These are phyloP conservation scores for Nebria salina DNA, from an alignment of 2,888 invertebrate species.

Conservation along the genomic window DNA sequence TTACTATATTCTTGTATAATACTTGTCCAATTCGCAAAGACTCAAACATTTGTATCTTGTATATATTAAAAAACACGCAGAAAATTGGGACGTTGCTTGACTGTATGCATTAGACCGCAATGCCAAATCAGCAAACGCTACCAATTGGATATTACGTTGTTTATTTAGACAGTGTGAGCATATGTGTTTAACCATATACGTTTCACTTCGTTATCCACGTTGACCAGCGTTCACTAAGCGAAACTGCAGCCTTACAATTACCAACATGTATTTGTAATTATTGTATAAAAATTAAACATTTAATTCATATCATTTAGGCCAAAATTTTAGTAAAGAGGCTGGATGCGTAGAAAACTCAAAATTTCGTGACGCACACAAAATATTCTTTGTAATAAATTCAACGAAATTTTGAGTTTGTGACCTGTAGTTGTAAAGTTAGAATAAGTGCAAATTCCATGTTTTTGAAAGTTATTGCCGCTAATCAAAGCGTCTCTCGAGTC, in stretches of 20 bases:
- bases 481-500: conserved; percentile 57
- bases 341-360: neutral
- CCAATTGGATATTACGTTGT: too few relatives aligned
- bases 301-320: conserved; percentile 41
- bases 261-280: conserved; percentile 41
- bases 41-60: conserved; percentile 30
- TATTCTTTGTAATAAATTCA: neutral
- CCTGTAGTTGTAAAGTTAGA: conserved; percentile 29
- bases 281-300: conserved; percentile 36
- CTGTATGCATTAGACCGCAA: neutral
- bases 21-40: conserved; percentile 41
- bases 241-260: neutral
- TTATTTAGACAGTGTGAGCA: too few relatives aligned
- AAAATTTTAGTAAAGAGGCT: conserved; percentile 15
- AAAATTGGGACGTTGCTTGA: conserved; percentile 32
- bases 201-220: too few relatives aligned
- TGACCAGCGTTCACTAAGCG: too few relatives aligned
- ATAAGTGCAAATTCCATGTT: conserved; percentile 38
- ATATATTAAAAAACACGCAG: conserved; percentile 31
- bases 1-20: conserved; percentile 41
- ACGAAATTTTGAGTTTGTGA: neutral
- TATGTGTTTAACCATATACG: too few relatives aligned
- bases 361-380: neutral
- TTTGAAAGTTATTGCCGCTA: conserved; percentile 22
- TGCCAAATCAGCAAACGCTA: too few relatives aligned